Evolutionary conservation across 1,140 invertebrate genomes (phyloP).

Genomic region (Sipha flava): DNA sequence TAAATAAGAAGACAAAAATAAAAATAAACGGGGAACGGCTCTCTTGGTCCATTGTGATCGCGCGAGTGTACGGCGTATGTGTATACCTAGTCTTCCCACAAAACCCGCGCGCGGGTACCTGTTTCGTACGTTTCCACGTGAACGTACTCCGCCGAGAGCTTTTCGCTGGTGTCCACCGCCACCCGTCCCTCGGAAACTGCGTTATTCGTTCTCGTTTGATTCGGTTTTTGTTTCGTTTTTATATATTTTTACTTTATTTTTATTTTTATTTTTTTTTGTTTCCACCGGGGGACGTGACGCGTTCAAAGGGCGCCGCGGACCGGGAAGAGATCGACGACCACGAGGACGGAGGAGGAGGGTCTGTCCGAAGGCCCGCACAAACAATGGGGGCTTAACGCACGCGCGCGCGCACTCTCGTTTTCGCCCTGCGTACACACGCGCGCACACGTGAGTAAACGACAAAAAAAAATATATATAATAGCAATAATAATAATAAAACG

Average conservation of each 20-base stretch:
- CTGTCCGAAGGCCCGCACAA: background rate
- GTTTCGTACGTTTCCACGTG: too few relatives aligned
- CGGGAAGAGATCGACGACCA: too few relatives aligned
- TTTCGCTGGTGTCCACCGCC: too few relatives aligned
- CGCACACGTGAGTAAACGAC: background rate
- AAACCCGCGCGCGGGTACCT: background rate
- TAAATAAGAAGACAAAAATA: background rate
- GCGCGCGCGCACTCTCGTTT: slow-evolving; percentile 8
- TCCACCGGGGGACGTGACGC: background rate
- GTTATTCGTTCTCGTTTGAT: too few relatives aligned
- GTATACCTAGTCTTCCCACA: background rate
- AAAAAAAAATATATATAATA: slow-evolving; percentile 12
- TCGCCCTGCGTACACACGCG: too few relatives aligned
- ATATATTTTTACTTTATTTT: background rate
- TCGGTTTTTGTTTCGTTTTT: background rate
- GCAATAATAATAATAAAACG: slow-evolving; percentile 25
- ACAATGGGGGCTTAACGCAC: slow-evolving; percentile 25
- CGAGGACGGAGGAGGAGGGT: background rate
- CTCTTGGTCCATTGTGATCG: slow-evolving; percentile 17
- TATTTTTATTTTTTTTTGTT: background rate
- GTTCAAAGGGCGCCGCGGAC: background rate
- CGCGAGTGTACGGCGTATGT: background rate
- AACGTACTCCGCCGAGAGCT: too few relatives aligned
- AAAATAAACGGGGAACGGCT: slow-evolving; percentile 22
- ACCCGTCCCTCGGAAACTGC: too few relatives aligned